Base-by-base conservation (phyloP, 1,140 invertebrate genomes). In the Megalopta genalis region DNA sequence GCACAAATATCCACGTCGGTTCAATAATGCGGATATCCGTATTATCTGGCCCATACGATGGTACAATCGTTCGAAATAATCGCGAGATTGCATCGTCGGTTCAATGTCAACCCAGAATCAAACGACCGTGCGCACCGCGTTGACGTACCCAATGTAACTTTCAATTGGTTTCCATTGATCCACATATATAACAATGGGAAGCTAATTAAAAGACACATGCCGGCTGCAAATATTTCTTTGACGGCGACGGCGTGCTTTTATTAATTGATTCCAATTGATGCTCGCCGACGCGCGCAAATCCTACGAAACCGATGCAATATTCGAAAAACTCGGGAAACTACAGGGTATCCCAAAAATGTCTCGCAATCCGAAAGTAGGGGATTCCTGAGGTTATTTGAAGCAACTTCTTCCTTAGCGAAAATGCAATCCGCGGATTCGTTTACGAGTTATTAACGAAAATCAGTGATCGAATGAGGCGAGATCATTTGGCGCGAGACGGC, bases 1-100 rank as follows among this genome's bases (percentile, higher is more conserved):
- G 25, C 42, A 37, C 25, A 32, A 52, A 64, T 52, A 23, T 64
- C n/a, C 60, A 14, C 27, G 39, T 72, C 25, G 23, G n/a, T 52
- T 21, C n/a, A 64, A 62, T 73, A 73, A 73, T 37, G 60, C 39
- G 2, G 42, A 73, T n/a, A n/a, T 52, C n/a, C 71, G 21, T 49
- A 49, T 64, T 52, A 54, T 64, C 14, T 21, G 32, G n/a, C 3
- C 62, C 5, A 54, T 64, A 21, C 23, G 46, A 69, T 37, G 49
- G 27, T 23, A 49, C 59, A 8, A 74, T 46, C 16, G 72, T 32
- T 25, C 23, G 46, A 39, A 66, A 74, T 54, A 54, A 2, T 49
- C n/a, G 46, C 16, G 62, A 69, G 27, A 65, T 37, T 21, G 32
- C 27, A 23, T 25, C 9, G 42, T 74, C n/a, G 27, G 37, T 65